These are phyloP conservation scores for Hormiphora californensis DNA, from an alignment of 37 sponge, comb jelly and placozoan genomes.

Conservation along the genomic window DNA sequence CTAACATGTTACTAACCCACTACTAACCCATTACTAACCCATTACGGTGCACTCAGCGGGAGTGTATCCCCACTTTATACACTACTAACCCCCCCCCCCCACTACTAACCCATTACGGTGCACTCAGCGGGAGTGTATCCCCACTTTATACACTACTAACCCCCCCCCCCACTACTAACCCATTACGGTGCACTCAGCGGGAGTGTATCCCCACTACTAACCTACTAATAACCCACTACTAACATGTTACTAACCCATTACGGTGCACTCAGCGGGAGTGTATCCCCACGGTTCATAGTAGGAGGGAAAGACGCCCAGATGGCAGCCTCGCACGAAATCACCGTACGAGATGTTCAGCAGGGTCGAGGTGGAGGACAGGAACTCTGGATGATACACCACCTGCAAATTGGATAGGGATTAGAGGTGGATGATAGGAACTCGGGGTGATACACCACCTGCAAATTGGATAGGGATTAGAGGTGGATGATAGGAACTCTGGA, in stretches of 20 bases:
- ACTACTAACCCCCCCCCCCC: too few relatives aligned
- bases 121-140: too few relatives aligned
- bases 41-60: too few relatives aligned
- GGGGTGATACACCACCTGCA: conserved; percentile 91
- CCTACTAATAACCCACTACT: too few relatives aligned
- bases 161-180: too few relatives aligned
- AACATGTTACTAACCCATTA: too few relatives aligned
- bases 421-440: conserved; percentile 71
- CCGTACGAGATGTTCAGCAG: conserved; percentile 93
- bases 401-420: conserved; percentile 20
- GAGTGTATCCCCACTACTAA: conserved; percentile 99
- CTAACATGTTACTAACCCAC: too few relatives aligned
- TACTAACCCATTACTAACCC: too few relatives aligned
- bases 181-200: conserved; percentile 65
- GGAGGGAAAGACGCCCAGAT: conserved; percentile 98
- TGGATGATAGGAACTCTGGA: conserved; percentile 80
- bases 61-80: too few relatives aligned
- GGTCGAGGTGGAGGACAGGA: conserved; percentile 92
- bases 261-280: conserved; percentile 78
- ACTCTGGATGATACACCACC: conserved; percentile 97
- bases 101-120: too few relatives aligned
- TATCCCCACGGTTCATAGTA: conserved; percentile 99
- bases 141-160: too few relatives aligned
- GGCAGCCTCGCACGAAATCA: conserved; percentile 95
- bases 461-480: background rate